Conservation (phyloP, 2,113 vertebrate genomes). For the Coracopsis vasa region DNA sequence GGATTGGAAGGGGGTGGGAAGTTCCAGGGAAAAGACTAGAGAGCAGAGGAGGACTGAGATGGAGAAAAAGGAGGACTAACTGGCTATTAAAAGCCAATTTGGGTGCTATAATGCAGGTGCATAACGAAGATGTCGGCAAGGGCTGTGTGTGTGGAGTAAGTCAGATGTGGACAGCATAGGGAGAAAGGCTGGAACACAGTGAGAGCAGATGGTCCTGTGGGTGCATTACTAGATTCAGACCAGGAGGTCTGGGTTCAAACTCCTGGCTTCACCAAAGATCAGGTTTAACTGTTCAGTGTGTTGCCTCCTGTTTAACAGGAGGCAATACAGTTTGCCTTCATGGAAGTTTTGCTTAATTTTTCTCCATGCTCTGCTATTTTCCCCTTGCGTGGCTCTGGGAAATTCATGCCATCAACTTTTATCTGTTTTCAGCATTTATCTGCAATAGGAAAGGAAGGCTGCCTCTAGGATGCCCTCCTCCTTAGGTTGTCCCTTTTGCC, state of each 20-base stretch:
- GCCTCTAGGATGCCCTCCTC: background rate
- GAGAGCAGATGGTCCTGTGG: background rate
- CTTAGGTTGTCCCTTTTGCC: background rate
- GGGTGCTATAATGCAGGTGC: background rate
- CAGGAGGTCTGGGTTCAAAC: background rate
- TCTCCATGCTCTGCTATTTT: background rate
- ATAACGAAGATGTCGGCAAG: background rate
- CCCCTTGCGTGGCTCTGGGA: background rate
- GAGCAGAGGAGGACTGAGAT: background rate
- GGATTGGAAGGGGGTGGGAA: background rate
- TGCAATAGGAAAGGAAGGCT: background rate
- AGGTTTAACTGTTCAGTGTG: background rate
- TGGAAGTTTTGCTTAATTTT: background rate
- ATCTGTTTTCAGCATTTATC: background rate
- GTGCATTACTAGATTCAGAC: background rate
- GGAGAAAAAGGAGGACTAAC: background rate
- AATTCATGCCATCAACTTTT: background rate
- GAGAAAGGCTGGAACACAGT: background rate
- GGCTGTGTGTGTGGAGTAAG: background rate
- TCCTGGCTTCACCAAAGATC: background rate
- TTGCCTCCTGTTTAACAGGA: background rate
- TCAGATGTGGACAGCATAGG: background rate
- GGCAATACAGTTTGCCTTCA: background rate
- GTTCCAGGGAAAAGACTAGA: background rate
- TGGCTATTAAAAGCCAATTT: background rate